Percentiles rank a stretch among this genome's conserved stretches.
Conservation (phyloP, 2,797 vertebrate species). For the Enoplosus armatus region DNA sequence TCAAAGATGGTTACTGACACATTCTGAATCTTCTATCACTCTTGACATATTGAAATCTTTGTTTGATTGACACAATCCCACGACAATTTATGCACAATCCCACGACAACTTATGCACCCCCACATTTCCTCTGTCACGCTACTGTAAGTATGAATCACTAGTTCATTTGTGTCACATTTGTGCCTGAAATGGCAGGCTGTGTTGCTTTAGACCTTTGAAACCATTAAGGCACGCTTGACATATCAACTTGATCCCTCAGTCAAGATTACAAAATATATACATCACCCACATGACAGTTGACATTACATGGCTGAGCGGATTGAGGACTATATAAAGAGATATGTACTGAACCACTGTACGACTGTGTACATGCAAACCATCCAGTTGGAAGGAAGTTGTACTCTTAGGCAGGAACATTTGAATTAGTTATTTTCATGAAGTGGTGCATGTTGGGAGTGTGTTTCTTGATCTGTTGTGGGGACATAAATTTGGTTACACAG, state of each 20-base stretch:
- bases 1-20: slow-evolving; percentile 5
- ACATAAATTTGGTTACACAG: too few species aligned
- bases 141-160: slow-evolving; percentile 58
- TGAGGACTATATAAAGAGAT: slow-evolving; percentile 37
- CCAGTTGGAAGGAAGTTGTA: slow-evolving; percentile 4
- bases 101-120: background rate
- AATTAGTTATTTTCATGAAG: slow-evolving; percentile 25
- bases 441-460: background rate
- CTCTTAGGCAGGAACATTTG: background rate
- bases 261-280: slow-evolving; percentile 69
- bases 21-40: slow-evolving; percentile 20
- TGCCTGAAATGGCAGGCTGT: slow-evolving; percentile 61
- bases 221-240: slow-evolving; percentile 64
- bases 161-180: slow-evolving; percentile 71
- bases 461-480: too few species aligned
- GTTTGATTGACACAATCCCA: slow-evolving; percentile 26
- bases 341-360: slow-evolving; percentile 1
- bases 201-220: slow-evolving; percentile 67
- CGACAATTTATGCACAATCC: too few species aligned
- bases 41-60: slow-evolving; percentile 7
- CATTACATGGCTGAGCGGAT: slow-evolving; percentile 64
- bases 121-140: slow-evolving; percentile 30
- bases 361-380: slow-evolving; percentile 21
- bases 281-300: slow-evolving; percentile 66
- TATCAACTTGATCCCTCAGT: slow-evolving; percentile 74